Percentiles rank a stretch among this genome's conserved stretches.
These are phyloP conservation scores for Phalloptychus januarius DNA, from an alignment of 2,797 vertebrate genomes.

Conservation along the genomic window DNA sequence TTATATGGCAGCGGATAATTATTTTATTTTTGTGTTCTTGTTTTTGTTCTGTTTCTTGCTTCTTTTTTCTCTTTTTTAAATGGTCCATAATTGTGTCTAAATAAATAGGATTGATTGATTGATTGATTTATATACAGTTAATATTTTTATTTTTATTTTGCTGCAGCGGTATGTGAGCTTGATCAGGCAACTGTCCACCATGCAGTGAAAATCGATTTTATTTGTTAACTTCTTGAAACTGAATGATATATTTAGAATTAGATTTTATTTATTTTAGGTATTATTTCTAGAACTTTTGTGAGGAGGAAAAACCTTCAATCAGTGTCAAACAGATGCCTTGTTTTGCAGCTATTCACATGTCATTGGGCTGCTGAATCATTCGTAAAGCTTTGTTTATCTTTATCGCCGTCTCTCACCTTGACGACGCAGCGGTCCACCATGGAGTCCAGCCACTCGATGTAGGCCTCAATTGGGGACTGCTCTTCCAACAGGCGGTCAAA, in stretches of 20 bases:
- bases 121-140: background rate
- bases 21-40: too few species aligned
- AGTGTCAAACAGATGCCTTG: background rate
- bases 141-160: background rate
- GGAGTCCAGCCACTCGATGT: conserved; percentile 97
- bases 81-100: too few species aligned
- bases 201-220: background rate
- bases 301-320: background rate
- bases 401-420: conserved; percentile 83
- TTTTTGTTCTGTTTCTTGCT: too few species aligned
- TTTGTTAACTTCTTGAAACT: background rate
- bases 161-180: background rate
- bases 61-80: too few species aligned
- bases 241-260: background rate
- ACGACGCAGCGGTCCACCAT: conserved; percentile 99
- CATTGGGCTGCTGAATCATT: background rate
- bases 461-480: conserved; percentile 96
- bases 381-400: background rate
- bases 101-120: too few species aligned
- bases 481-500: conserved; percentile 97
- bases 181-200: background rate
- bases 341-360: conserved; percentile 23
- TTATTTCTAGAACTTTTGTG: background rate
- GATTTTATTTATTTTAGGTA: background rate
- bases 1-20: too few species aligned